Percentiles rank a stretch among this genome's conserved stretches.
phyloP scores from a whole-genome alignment of 2,797 vertebrate species.

The Halcyon badia region DNA sequence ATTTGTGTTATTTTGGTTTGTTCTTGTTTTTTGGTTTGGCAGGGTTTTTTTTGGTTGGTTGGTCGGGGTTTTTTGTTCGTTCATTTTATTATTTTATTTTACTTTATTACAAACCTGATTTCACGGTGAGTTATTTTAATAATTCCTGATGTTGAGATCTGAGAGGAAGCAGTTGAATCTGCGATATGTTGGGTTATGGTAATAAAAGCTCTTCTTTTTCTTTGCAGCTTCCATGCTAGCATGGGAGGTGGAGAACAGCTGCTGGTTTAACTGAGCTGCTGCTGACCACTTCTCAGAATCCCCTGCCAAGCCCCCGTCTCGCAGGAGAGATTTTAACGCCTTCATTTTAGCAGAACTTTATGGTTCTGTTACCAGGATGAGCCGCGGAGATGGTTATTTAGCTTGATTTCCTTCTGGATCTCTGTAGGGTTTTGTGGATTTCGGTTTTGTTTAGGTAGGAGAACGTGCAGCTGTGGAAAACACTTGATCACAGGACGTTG shows the following conservation, averaged over 20 bases:
- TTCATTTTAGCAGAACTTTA: not conserved
- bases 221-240: accelerated
- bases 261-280: not conserved
- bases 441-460: not conserved
- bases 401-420: not conserved
- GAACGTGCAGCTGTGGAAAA: not conserved
- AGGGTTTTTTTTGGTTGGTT: no score
- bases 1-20: not conserved
- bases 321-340: accelerated
- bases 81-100: not conserved
- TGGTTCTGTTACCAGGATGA: not conserved
- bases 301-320: accelerated
- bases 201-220: not conserved
- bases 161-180: not conserved
- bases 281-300: not conserved
- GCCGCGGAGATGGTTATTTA: not conserved
- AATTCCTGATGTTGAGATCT: not conserved
- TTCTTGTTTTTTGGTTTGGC: no score
- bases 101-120: not conserved
- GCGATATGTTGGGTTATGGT: not conserved
- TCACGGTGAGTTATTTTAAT: not conserved
- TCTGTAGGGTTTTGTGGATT: not conserved
- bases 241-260: not conserved
- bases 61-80: not conserved
- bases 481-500: not conserved